Percentiles rank a stretch among this genome's conserved stretches.
These are phyloP conservation scores for Ammospiza caudacuta DNA, from an alignment of 2,113 vertebrate species.

Conservation along the genomic window DNA sequence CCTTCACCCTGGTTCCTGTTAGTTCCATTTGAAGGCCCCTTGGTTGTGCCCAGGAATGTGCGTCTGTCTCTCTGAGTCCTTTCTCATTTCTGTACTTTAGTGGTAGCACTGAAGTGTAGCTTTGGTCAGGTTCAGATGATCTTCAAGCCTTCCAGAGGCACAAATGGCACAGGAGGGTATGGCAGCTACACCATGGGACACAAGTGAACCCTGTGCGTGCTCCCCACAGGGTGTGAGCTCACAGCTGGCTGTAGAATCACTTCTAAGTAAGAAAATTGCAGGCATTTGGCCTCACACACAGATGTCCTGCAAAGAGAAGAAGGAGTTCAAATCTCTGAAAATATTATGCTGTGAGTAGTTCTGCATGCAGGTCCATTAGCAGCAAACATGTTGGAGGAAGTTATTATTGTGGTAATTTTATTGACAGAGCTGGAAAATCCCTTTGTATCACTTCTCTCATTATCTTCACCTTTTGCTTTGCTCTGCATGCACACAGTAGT, in stretches of 20 bases:
- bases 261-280: not conserved
- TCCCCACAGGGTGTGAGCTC: not conserved
- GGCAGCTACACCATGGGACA: not conserved
- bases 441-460: conserved; percentile 54
- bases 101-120: not conserved
- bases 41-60: not conserved
- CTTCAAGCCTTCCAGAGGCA: not conserved
- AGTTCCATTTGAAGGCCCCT: not conserved
- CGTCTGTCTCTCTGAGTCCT: not conserved
- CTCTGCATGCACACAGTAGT: not conserved
- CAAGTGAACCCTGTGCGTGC: not conserved
- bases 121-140: not conserved
- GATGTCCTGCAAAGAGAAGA: not conserved
- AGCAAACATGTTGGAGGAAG: conserved; percentile 35
- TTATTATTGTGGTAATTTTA: conserved; percentile 57
- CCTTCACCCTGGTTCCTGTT: not conserved
- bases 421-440: conserved; percentile 61
- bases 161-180: not conserved
- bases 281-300: fast-evolving
- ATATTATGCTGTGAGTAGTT: not conserved
- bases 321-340: not conserved
- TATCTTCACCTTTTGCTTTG: conserved; percentile 32
- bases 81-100: not conserved
- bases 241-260: not conserved
- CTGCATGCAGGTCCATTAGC: conserved; percentile 7